These are phyloP conservation scores for Aspidapion aeneum DNA, from an alignment of 2,888 invertebrate genomes.

Conservation along the genomic window DNA sequence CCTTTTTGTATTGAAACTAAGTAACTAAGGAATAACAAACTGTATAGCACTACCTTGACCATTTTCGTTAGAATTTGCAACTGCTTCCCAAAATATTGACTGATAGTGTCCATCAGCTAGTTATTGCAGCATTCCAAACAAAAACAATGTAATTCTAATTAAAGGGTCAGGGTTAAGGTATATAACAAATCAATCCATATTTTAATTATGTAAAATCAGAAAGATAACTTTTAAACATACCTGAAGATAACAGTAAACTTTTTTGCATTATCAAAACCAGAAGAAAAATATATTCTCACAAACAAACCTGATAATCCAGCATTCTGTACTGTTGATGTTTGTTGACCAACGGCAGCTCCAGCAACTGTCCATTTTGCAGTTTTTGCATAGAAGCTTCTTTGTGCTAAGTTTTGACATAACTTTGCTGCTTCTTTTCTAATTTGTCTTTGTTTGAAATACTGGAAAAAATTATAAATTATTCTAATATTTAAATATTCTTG, in stretches of 20 bases:
- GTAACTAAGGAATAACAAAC: no score
- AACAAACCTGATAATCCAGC: background rate
- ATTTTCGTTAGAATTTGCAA: background rate
- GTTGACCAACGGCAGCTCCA: constrained; percentile 5
- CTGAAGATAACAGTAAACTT: no score
- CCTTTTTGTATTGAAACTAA: no score
- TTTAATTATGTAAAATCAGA: no score
- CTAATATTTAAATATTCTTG: background rate
- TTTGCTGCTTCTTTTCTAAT: constrained; percentile 28
- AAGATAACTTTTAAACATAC: no score
- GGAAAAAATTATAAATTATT: constrained; percentile 2
- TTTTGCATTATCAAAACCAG: no score
- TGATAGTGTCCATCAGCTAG: background rate
- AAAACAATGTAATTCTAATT: no score
- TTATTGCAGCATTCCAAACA: background rate
- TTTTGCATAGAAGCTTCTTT: constrained; percentile 12
- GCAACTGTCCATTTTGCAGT: constrained; percentile 3
- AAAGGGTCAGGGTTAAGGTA: no score
- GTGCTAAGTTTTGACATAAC: constrained; percentile 23
- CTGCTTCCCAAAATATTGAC: background rate
- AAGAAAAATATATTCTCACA: no score
- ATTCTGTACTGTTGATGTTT: background rate
- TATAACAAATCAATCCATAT: no score
- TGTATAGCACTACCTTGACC: no score
- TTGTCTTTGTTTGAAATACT: constrained; percentile 20